Evolutionary conservation across 2,888 invertebrate genomes (phyloP).

Genomic region (Alentia gelatinosa): DNA sequence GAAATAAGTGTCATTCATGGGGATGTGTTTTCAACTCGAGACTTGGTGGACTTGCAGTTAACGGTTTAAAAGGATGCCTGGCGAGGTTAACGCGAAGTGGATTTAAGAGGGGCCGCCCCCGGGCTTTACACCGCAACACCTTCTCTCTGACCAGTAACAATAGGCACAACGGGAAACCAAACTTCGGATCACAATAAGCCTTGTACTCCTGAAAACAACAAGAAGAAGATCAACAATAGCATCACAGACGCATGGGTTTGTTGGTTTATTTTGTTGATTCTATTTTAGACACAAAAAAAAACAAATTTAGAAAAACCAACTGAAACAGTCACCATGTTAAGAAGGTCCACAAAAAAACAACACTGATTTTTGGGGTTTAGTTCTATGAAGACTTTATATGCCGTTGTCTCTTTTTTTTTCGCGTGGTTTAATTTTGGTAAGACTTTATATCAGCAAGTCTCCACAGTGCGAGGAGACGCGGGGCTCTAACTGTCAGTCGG

Average conservation of each 20-base stretch:
- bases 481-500: not conserved
- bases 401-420: not conserved
- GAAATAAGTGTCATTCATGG: slow-evolving; percentile 24
- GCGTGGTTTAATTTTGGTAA: slow-evolving; percentile 47
- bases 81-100: too few relatives aligned
- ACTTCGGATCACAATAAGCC: too few relatives aligned
- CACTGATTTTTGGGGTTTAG: slow-evolving; percentile 1
- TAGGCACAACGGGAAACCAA: too few relatives aligned
- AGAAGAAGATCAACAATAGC: not conserved
- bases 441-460: slow-evolving; percentile 36
- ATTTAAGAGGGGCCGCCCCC: too few relatives aligned
- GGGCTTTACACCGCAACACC: too few relatives aligned
- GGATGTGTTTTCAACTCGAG: too few relatives aligned
- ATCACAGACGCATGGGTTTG: not conserved
- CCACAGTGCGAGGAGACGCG: slow-evolving; percentile 9
- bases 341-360: slow-evolving; percentile 41
- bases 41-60: too few relatives aligned
- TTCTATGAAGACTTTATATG: not conserved
- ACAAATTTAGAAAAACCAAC: too few relatives aligned
- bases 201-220: not conserved
- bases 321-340: too few relatives aligned
- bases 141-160: too few relatives aligned
- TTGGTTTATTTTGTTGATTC: not conserved
- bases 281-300: too few relatives aligned
- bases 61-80: too few relatives aligned